Percentiles rank a stretch among this genome's conserved stretches.
phyloP scores from a whole-genome alignment of 2,797 vertebrate species.

The Fistularia commersonii region DNA sequence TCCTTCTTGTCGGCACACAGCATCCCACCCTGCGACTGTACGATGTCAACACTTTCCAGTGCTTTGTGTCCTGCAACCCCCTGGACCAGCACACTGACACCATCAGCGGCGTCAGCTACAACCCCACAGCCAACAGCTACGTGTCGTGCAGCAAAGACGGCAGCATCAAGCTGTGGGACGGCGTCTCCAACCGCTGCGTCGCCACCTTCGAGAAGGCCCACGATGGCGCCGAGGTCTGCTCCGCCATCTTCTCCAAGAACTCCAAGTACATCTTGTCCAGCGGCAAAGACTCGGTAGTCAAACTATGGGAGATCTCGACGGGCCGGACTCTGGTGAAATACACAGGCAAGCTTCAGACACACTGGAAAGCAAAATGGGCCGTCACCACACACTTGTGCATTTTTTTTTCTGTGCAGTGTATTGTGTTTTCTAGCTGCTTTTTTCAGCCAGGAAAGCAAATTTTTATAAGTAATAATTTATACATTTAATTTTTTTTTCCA shows the following conservation, averaged over 20 bases:
- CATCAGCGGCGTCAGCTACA: conserved; percentile 92
- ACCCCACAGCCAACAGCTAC: conserved; percentile 91
- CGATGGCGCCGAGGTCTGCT: conserved; percentile 94
- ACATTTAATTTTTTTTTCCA: too few species aligned
- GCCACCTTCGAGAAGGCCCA: conserved; percentile 95
- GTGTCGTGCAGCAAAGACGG: conserved; percentile 96
- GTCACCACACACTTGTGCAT: too few species aligned
- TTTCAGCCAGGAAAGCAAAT: too few species aligned
- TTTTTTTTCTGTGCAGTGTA: too few species aligned
- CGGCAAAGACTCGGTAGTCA: conserved; percentile 96
- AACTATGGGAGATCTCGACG: conserved; percentile 97
- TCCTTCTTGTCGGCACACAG: conserved; percentile 93
- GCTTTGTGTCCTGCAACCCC: conserved; percentile 96
- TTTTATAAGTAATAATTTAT: too few species aligned
- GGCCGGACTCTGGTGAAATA: conserved; percentile 94
- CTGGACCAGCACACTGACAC: conserved; percentile 97
- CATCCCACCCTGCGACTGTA: conserved; percentile 95
- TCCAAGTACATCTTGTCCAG: conserved; percentile 97
- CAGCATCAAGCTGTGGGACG: conserved; percentile 98
- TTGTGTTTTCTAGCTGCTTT: too few species aligned
- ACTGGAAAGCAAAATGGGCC: not conserved
- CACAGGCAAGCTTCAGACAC: conserved; percentile 77
- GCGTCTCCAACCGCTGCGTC: conserved; percentile 94
- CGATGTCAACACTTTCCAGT: conserved; percentile 98
- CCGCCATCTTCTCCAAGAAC: conserved; percentile 95